Base-by-base conservation (phyloP, 1,140 invertebrate species). In the Zaprionus africanus region DNA sequence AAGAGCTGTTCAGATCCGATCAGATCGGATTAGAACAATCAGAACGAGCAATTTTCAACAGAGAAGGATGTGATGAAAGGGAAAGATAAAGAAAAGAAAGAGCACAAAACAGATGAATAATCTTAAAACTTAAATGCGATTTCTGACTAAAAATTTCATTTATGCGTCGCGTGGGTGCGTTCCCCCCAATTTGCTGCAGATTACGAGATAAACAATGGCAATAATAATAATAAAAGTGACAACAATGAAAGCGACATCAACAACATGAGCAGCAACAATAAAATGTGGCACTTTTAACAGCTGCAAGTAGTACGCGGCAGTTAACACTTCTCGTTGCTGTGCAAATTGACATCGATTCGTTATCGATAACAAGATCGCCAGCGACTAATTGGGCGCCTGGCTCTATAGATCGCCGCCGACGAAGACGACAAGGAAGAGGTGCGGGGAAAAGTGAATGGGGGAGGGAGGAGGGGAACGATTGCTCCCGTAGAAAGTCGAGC, bases 301-400 rank as follows among this genome's bases (percentile, higher is more conserved):
- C 46, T 53, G 46, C 17, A 59, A 31, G 17, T 59, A 49, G 60
- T 68, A 79, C 49, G 34, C 24, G 28, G 46, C 76, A 74, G 56
- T 79, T 82, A 82, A 41, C 76, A 67, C 59, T 41, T 71, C 11
- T 15, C 22, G 28, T 19, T 36, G 28, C 54, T n/a, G 77, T 59
- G 57, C 64, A 60, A 78, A 82, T 61, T 75, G 64, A 78, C 64
- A 82, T 65, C 69, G 79, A 69, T 66, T 77, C 46, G 43, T 71
- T 51, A 65, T 76, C 19, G 15, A 71, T 68, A 64, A 61, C n/a
- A 36, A 62, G 26, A 51, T 63, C 38, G 22, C 67, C 34, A 51
- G 46, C 46, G 17, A 77, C 43, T 67, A 66, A 73, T 73, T 67
- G 28, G n/a, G 15, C n/a, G 31, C 1, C 9, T 49, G 46, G 12